A percentile compares a stretch with the other conserved stretches of the same genome.
phyloP scores from a whole-genome alignment of 64 coral and sea anemone genomes.

The Stichodactyla helianthus region DNA sequence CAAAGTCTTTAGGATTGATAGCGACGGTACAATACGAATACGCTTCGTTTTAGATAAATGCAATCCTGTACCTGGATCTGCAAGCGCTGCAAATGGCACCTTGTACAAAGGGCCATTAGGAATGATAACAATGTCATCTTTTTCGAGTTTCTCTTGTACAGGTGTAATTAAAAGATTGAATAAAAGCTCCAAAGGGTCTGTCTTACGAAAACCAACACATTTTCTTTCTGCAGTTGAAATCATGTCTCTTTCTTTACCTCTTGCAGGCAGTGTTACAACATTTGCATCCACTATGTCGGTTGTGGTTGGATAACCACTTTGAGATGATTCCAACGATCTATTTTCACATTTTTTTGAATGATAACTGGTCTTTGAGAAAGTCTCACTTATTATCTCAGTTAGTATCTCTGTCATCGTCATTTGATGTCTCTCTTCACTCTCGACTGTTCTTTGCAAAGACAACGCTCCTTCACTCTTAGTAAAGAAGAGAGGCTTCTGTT shows the following conservation, averaged over 20 bases:
- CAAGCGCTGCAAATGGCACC: conserved; percentile 42
- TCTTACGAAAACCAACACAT: no score
- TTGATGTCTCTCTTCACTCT: no score
- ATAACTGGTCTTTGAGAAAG: no score
- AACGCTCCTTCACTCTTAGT: neutral
- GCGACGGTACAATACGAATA: neutral
- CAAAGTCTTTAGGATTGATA: neutral
- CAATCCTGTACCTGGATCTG: conserved; percentile 2
- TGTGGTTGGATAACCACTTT: neutral
- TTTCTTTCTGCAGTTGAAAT: neutral
- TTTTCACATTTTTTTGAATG: neutral
- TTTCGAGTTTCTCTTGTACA: neutral
- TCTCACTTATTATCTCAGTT: no score
- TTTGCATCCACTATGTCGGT: neutral
- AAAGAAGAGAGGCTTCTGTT: neutral
- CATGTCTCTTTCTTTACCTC: neutral
- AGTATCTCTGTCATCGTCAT: no score
- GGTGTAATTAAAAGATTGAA: neutral
- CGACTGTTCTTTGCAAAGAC: no score
- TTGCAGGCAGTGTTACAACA: neutral
- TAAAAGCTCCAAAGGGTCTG: neutral
- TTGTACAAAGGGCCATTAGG: conserved; percentile 36
- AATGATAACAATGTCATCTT: conserved; percentile 28
- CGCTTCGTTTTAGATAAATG: conserved; percentile 1
- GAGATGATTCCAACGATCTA: neutral